Percentiles rank a stretch among this genome's conserved stretches.
These are phyloP conservation scores for Caerostris extrusa DNA, from an alignment of 1,140 invertebrate species.

Conservation along the genomic window DNA sequence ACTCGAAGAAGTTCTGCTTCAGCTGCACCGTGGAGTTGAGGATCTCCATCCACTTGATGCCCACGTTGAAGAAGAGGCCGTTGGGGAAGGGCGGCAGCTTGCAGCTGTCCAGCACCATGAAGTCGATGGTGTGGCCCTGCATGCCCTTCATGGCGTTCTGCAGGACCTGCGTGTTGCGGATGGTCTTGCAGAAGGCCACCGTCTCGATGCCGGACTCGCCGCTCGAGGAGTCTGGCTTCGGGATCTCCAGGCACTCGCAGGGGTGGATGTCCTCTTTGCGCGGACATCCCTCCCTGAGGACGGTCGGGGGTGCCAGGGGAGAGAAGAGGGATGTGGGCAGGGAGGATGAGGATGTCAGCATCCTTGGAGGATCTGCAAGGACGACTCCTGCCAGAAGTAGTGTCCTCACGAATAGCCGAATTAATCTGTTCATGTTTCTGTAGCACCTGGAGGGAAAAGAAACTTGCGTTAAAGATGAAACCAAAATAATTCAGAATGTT, in stretches of 20 bases:
- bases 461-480: not conserved
- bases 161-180: constrained; percentile 77
- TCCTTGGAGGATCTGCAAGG: not conserved
- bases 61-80: constrained; percentile 78
- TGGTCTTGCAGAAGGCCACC: constrained; percentile 79
- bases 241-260: constrained; percentile 77
- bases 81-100: constrained; percentile 79
- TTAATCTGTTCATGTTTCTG: not conserved
- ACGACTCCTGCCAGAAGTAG: not conserved
- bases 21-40: constrained; percentile 79
- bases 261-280: constrained; percentile 78
- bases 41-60: constrained; percentile 79
- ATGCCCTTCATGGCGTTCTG: constrained; percentile 78
- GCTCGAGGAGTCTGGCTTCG: constrained; percentile 16
- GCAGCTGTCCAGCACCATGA: constrained; percentile 79
- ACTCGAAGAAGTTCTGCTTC: constrained; percentile 78
- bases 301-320: constrained; percentile 25
- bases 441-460: not conserved
- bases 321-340: not conserved
- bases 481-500: no score
- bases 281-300: constrained; percentile 74
- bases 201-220: constrained; percentile 72
- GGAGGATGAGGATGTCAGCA: not conserved
- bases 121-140: constrained; percentile 78
- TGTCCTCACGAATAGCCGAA: not conserved